Percentiles rank a stretch among this genome's conserved stretches.
phyloP scores from a whole-genome alignment of 2,888 invertebrate species.

The Eurytoma adleriae region DNA sequence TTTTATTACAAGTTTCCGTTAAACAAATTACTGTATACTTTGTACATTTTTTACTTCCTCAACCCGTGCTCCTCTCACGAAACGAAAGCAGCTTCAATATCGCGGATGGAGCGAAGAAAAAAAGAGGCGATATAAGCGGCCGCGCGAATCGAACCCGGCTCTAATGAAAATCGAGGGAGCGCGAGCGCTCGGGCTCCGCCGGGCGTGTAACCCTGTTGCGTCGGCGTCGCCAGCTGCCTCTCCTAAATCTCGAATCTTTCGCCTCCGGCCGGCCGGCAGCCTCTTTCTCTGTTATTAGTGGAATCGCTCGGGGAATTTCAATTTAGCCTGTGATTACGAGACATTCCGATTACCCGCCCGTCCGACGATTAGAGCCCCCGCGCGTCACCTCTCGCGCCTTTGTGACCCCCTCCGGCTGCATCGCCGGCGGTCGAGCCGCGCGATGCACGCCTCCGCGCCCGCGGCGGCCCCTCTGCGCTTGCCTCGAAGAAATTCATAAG shows the following conservation, averaged over 20 bases:
- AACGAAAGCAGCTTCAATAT: no score
- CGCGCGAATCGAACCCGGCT: no score
- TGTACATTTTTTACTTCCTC: no score
- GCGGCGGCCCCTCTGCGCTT: no score
- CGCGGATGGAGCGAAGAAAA: no score
- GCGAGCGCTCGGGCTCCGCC: no score
- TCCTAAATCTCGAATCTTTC: constrained; percentile 11
- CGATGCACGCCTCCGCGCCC: not conserved
- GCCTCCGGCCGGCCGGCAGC: not conserved
- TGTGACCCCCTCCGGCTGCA: not conserved
- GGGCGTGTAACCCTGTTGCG: not conserved
- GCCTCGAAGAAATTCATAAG: no score
- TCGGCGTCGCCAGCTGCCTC: not conserved
- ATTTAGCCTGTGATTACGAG: constrained; percentile 47
- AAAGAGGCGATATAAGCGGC: no score
- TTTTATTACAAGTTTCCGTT: no score
- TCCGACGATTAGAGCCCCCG: constrained; percentile 29
- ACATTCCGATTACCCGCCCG: constrained; percentile 31
- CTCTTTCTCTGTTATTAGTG: constrained; percentile 35
- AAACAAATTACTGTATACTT: no score
- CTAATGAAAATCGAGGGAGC: no score
- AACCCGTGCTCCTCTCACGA: no score
- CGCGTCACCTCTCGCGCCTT: not conserved
- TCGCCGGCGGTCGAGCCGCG: not conserved
- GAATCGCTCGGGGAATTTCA: constrained; percentile 44